Percentiles rank a stretch among this genome's conserved stretches.
phyloP scores from a whole-genome alignment of 2,888 invertebrate species.

The Ditula angustiorana region DNA sequence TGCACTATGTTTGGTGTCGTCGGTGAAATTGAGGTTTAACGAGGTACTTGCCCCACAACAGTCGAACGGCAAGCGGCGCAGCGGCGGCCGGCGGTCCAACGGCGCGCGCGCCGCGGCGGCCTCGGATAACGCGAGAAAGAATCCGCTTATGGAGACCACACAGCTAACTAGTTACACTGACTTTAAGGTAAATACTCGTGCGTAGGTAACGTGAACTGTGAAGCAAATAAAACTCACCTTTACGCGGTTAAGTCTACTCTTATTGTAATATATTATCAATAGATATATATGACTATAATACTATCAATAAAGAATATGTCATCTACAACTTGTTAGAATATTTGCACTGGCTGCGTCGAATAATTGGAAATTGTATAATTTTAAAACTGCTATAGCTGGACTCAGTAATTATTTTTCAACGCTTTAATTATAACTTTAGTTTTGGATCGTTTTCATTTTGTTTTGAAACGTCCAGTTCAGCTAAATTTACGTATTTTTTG shows the following conservation, averaged over 20 bases:
- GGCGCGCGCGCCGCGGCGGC: slow-evolving; percentile 51
- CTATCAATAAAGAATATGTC: too few species aligned
- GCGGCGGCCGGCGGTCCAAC: slow-evolving; percentile 60
- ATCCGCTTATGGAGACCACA: slow-evolving; percentile 75
- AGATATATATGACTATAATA: too few species aligned
- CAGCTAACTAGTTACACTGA: slow-evolving; percentile 76
- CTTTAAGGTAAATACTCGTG: slow-evolving; percentile 64
- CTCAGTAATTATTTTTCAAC: too few species aligned
- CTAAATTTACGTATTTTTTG: too few species aligned
- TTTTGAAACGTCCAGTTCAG: too few species aligned
- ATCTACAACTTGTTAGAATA: not conserved
- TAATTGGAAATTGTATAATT: not conserved
- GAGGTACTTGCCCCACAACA: slow-evolving; percentile 42
- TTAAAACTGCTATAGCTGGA: too few species aligned
- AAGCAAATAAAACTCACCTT: not conserved
- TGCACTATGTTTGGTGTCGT: not conserved
- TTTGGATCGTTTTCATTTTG: not conserved
- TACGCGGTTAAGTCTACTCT: not conserved
- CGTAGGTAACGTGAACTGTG: not conserved
- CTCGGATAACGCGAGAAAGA: slow-evolving; percentile 41
- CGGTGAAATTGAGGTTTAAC: not conserved
- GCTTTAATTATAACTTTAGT: not conserved
- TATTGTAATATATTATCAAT: not conserved
- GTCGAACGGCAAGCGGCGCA: slow-evolving; percentile 72
- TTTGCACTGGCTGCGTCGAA: not conserved